Conservation (phyloP, 2,113 vertebrate species). For the Noturus placidus region DNA sequence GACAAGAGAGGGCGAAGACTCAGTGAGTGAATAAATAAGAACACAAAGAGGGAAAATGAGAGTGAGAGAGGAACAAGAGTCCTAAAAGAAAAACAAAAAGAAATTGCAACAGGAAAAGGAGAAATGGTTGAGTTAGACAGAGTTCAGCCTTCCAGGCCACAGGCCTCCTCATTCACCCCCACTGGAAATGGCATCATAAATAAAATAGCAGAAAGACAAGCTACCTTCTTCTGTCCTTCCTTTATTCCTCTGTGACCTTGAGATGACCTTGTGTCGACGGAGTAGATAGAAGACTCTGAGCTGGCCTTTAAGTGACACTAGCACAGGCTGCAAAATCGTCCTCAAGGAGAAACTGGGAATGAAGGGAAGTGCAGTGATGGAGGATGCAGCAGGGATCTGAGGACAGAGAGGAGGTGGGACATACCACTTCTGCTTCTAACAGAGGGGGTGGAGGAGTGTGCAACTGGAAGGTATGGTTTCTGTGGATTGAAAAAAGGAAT, state of each 20-base stretch:
- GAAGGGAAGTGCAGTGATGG: constrained; percentile 44
- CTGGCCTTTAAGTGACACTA: not conserved
- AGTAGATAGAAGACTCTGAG: not conserved
- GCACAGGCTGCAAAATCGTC: constrained; percentile 37
- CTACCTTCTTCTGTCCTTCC: constrained; percentile 28
- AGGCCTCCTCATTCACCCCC: not conserved
- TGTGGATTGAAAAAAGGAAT: not conserved
- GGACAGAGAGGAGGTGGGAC: constrained; percentile 41
- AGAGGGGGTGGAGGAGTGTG: constrained; percentile 12
- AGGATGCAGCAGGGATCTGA: constrained; percentile 33
- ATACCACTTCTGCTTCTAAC: constrained; percentile 38
- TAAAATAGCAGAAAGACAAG: constrained; percentile 20
- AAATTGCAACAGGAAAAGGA: not conserved
- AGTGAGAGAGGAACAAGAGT: not conserved
- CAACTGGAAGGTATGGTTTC: not conserved
- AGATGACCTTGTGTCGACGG: not conserved
- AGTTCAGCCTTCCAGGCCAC: not conserved
- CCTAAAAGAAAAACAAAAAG: not conserved
- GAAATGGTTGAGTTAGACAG: not conserved
- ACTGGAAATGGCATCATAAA: not conserved
- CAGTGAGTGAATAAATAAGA: not conserved
- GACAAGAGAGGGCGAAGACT: constrained; percentile 2
- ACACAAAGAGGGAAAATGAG: not conserved
- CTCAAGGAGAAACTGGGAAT: constrained; percentile 53
- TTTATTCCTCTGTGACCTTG: not conserved